Evolutionary conservation across 2,888 invertebrate species (phyloP).

Genomic region (Nematopogon swammerdamellus): DNA sequence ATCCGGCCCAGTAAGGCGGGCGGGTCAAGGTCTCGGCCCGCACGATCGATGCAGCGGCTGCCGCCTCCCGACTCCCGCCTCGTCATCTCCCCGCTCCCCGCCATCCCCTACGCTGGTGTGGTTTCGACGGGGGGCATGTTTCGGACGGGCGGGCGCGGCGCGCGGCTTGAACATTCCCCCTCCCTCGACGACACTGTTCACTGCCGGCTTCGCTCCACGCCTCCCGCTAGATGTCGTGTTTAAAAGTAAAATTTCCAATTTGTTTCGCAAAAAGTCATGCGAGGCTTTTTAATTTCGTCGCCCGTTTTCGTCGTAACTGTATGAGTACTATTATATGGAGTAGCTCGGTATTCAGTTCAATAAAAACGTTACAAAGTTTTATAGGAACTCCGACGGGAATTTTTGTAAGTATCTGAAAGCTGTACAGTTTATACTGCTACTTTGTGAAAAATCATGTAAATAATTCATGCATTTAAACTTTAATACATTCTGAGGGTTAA

Average conservation of each 20-base stretch:
- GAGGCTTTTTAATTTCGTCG: not conserved
- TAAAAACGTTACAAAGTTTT: too few relatives aligned
- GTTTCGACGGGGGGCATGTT: too few relatives aligned
- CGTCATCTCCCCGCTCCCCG: conserved; percentile 15
- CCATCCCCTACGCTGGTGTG: not conserved
- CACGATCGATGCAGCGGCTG: conserved; percentile 61
- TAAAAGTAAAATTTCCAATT: not conserved
- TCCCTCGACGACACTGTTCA: conserved; percentile 16
- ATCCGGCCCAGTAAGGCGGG: conserved; percentile 56
- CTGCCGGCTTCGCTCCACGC: too few relatives aligned
- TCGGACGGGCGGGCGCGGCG: too few relatives aligned
- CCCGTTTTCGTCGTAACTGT: not conserved
- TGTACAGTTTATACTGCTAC: too few relatives aligned
- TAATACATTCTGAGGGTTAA: too few relatives aligned
- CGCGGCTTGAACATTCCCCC: conserved; percentile 4
- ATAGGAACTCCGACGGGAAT: too few relatives aligned
- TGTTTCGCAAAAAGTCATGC: not conserved
- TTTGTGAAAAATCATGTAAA: too few relatives aligned
- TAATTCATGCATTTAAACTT: too few relatives aligned
- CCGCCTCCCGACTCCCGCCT: conserved; percentile 14
- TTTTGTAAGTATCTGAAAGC: too few relatives aligned
- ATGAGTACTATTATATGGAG: too few relatives aligned
- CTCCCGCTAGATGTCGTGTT: not conserved
- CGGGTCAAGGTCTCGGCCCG: conserved; percentile 64
- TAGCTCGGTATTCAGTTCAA: too few relatives aligned